Evolutionary conservation across 2,797 vertebrate species (phyloP).

Genomic region (Argentina silus): DNA sequence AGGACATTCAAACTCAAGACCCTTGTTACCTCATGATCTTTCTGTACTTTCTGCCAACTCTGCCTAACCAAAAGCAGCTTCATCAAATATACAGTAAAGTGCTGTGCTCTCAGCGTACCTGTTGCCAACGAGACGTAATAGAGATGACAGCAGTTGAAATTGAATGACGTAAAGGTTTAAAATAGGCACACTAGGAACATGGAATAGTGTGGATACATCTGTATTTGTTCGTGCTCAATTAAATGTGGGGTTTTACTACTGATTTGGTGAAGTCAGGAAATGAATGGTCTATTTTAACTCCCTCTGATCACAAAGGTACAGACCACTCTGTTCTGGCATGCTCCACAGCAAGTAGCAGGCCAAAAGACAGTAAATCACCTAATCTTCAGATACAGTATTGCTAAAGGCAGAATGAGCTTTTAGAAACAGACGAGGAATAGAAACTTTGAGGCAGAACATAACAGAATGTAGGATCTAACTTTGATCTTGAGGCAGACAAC

Average conservation of each 20-base stretch:
- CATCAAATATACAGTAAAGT: background rate
- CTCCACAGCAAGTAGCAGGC: background rate
- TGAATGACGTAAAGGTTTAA: background rate
- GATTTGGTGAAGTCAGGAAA: background rate
- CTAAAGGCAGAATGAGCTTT: background rate
- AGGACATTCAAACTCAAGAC: background rate
- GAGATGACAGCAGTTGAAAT: background rate
- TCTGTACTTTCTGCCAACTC: background rate
- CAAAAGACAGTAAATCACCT: background rate
- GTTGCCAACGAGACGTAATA: too few species aligned
- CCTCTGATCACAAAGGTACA: background rate
- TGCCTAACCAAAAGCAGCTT: too few species aligned
- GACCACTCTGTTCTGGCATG: background rate
- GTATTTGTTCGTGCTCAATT: background rate
- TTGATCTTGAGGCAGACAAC: background rate
- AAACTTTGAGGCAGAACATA: background rate
- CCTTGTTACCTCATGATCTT: background rate
- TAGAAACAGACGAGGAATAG: too few species aligned
- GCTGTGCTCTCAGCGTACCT: too few species aligned
- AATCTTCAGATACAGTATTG: background rate
- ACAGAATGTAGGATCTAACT: constrained; percentile 4
- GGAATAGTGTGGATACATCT: background rate
- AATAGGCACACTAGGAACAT: background rate
- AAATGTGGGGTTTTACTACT: background rate
- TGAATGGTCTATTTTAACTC: background rate